Conservation (phyloP, 1,140 invertebrate species). For the Druon quercuslanigerum region DNA sequence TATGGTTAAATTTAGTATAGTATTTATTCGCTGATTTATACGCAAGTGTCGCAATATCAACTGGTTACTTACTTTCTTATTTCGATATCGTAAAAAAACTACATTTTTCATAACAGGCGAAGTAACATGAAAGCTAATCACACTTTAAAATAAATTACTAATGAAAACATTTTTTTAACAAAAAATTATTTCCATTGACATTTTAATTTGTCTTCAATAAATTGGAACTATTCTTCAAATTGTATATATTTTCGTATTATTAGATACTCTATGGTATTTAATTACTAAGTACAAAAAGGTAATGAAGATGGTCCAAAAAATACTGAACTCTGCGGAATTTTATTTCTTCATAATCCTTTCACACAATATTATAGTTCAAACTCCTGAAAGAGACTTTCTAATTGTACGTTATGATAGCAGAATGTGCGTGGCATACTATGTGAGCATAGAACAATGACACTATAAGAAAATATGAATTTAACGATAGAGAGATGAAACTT, state of each 20-base stretch:
- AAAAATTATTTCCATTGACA: no score
- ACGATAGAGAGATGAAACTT: neutral
- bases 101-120: no score
- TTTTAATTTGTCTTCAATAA: no score
- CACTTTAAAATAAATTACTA: no score
- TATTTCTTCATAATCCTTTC: neutral
- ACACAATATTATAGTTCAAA: slow-evolving; percentile 17
- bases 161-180: no score
- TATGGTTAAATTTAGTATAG: slow-evolving; percentile 6
- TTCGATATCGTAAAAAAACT: neutral
- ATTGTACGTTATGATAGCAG: slow-evolving; percentile 26
- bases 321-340: neutral
- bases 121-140: no score
- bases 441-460: slow-evolving; percentile 18
- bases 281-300: neutral
- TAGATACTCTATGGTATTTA: no score
- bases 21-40: neutral
- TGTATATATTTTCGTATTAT: no score
- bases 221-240: no score
- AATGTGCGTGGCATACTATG: slow-evolving; percentile 5
- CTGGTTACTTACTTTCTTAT: neutral
- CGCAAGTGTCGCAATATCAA: neutral
- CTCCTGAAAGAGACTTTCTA: slow-evolving; percentile 12
- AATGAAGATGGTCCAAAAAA: neutral
- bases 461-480: neutral